Percentiles rank a stretch among this genome's conserved stretches.
phyloP scores from a whole-genome alignment of 2,113 vertebrate species.

The Phycodurus eques region DNA sequence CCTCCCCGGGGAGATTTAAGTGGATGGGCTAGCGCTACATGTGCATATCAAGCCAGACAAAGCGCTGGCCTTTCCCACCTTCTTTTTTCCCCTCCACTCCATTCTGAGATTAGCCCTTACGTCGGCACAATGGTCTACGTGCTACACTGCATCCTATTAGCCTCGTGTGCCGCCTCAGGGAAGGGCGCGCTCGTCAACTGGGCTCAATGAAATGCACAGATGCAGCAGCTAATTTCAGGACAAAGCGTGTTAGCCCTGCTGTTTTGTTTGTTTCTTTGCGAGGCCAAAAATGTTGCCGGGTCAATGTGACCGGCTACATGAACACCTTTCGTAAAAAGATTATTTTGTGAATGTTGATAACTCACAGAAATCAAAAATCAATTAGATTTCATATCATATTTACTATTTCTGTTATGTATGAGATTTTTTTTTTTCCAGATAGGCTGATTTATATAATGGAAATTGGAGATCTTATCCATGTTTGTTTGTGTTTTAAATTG shows the following conservation, averaged over 20 bases:
- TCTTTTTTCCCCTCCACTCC: conserved; percentile 15
- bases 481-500: too few relatives aligned
- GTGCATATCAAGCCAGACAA: conserved; percentile 50
- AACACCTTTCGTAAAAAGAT: too few relatives aligned
- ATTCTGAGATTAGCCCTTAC: conserved; percentile 47
- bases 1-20: conserved; percentile 29
- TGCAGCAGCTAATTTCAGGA: conserved; percentile 45
- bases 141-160: conserved; percentile 36
- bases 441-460: too few relatives aligned
- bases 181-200: conserved; percentile 46
- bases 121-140: conserved; percentile 40
- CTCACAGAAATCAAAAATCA: too few relatives aligned
- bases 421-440: too few relatives aligned
- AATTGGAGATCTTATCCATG: too few relatives aligned
- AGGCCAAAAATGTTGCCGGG: background rate
- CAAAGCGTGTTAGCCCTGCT: conserved; percentile 11
- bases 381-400: too few relatives aligned
- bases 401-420: too few relatives aligned
- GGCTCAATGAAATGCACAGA: conserved; percentile 41
- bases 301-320: too few relatives aligned
- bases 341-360: too few relatives aligned
- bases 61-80: conserved; percentile 30
- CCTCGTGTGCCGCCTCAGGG: conserved; percentile 33
- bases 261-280: background rate
- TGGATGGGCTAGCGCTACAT: conserved; percentile 41